Percentiles rank a stretch among this genome's conserved stretches.
Evolutionary conservation across 2,113 vertebrate species (phyloP).

Genomic region (Catharus minimus): DNA sequence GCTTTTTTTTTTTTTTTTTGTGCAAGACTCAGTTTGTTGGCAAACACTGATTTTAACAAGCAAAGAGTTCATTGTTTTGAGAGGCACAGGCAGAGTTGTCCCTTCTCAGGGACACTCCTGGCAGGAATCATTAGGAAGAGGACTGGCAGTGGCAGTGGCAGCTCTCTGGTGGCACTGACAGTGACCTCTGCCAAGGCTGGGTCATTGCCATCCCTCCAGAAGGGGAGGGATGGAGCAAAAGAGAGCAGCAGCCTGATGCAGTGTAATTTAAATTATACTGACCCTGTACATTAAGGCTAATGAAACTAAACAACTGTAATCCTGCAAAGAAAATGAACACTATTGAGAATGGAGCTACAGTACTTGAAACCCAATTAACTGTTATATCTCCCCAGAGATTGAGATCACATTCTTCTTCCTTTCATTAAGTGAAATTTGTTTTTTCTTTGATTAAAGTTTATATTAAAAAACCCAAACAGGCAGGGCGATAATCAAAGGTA

Average conservation of each 20-base stretch:
- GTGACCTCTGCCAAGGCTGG: slow-evolving; percentile 11
- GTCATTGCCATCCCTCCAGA: background rate
- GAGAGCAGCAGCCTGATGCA: background rate
- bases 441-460: slow-evolving; percentile 59
- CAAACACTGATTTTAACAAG: slow-evolving; percentile 12
- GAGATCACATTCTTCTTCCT: background rate
- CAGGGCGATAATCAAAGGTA: slow-evolving; percentile 17
- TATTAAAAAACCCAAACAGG: slow-evolving; percentile 26
- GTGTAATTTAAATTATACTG: slow-evolving; percentile 9
- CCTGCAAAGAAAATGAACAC: slow-evolving; percentile 46
- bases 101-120: background rate
- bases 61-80: background rate
- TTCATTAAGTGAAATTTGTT: slow-evolving; percentile 44
- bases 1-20: background rate
- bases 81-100: background rate
- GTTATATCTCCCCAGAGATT: slow-evolving; percentile 24
- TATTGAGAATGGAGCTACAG: slow-evolving; percentile 12
- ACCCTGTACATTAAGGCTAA: slow-evolving; percentile 49
- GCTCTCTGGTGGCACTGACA: background rate
- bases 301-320: slow-evolving; percentile 48
- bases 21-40: background rate
- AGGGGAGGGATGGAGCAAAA: background rate
- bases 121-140: background rate
- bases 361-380: slow-evolving; percentile 67
- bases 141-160: background rate